Base-by-base conservation (phyloP, 2,113 vertebrate species). In the Mormoops blainvillei region DNA sequence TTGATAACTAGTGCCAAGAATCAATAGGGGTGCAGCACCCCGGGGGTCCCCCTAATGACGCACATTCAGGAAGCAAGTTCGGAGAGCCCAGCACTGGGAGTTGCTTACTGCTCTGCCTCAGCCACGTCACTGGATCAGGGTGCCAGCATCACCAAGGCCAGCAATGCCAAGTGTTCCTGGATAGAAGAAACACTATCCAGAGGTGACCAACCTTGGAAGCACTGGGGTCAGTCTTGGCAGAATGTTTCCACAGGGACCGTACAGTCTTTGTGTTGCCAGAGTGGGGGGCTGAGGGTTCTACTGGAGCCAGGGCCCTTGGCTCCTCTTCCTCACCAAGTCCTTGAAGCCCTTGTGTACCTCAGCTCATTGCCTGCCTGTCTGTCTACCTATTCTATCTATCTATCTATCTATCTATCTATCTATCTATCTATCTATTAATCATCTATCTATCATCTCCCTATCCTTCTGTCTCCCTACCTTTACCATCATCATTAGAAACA, bases 1-100 rank as follows among this genome's bases (percentile, higher is more conserved):
- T 18, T 61, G 16, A 80, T 41, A 10, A 74, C 48, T 89, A 22
- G 16, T 31, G 10, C 48, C 56, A 50, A 58, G 48, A 81, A 50
- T 22, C 56, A 58, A n/a, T 0, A 84, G 11, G 63, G 18, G 5
- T 3, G 15, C 36, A 28, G 50, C 18, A 54, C 54, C 31, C 74
- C 2, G 0, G 2, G 11, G 26, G 3, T 50, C 78, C 45, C 89
- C 20, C 43, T 7, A 3, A 45, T 2, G 24, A 36, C 2, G 3
- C 13, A 5, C 45, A 33, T 48, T 52, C 36, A 56, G 61, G 61
- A 54, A 45, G 52, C 31, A 70, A 7, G 28, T 43, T n/a, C 48
- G 33, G 33, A 89, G 63, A 85, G 22, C 18, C 13, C 22, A 38
- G 48, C 8, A 0, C 6, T 14, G 4, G 4, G 5, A 28, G 24